A percentile compares a stretch with the other conserved stretches of the same genome.
phyloP scores from a whole-genome alignment of 2,888 invertebrate species.

The Drosophila algonquin region DNA sequence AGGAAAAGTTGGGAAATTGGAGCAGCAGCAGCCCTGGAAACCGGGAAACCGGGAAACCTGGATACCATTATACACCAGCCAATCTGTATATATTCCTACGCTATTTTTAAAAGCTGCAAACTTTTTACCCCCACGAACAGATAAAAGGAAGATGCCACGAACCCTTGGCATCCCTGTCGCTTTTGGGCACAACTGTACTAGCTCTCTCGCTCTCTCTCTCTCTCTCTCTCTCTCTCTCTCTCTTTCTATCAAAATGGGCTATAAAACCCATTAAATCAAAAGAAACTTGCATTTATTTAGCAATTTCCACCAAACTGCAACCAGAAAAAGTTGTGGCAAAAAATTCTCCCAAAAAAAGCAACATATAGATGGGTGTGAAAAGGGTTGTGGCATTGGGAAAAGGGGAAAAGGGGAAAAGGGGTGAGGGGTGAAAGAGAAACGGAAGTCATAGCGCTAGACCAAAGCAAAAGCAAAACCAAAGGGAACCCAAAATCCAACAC shows the following conservation, averaged over 20 bases:
- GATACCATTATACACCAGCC: conserved; percentile 35
- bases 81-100: conserved; percentile 23
- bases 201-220: background rate
- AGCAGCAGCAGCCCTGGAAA: conserved; percentile 45
- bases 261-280: conserved; percentile 67
- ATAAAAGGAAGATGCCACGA: conserved; percentile 41
- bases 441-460: conserved; percentile 58
- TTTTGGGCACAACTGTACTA: conserved; percentile 37
- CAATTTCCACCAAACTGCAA: conserved; percentile 63
- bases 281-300: conserved; percentile 77
- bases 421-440: conserved; percentile 22
- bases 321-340: conserved; percentile 54
- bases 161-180: background rate
- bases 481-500: conserved; percentile 48
- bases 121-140: conserved; percentile 35
- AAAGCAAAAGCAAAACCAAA: conserved; percentile 45
- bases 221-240: background rate
- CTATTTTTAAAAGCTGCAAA: conserved; percentile 36
- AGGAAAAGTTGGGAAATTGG: conserved; percentile 2
- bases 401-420: conserved; percentile 5
- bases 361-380: conserved; percentile 31
- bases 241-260: background rate
- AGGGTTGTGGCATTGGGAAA: conserved; percentile 7
- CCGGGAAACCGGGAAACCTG: conserved; percentile 66
- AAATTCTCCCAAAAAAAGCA: conserved; percentile 48